A percentile compares a stretch with the other conserved stretches of the same genome.
phyloP scores from a whole-genome alignment of 2,797 vertebrate species.

The Muraenolepis orangiensis region DNA sequence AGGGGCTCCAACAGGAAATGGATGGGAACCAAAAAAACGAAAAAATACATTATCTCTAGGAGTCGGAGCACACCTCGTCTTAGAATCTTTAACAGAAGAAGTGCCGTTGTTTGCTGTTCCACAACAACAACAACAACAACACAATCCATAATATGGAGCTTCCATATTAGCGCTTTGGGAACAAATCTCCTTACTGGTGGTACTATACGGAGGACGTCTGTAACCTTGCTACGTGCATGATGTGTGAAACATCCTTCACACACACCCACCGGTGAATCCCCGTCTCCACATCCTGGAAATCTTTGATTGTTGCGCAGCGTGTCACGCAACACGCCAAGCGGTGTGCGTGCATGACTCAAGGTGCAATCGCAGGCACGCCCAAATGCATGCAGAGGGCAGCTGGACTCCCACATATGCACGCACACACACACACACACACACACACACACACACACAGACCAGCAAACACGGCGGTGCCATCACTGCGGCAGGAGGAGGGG shows the following conservation, averaged over 20 bases:
- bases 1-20: too few species aligned
- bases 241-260: too few species aligned
- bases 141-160: background rate
- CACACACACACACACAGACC: background rate
- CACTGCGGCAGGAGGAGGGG: background rate
- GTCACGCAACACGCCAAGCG: conserved; percentile 18
- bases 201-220: too few species aligned
- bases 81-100: background rate
- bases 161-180: background rate
- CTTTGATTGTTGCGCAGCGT: conserved; percentile 44
- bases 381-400: background rate
- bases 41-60: too few species aligned
- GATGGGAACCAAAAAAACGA: too few species aligned
- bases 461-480: background rate
- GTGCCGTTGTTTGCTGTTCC: background rate
- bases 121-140: background rate
- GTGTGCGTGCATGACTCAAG: background rate
- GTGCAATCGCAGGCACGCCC: background rate
- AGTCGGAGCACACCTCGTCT: too few species aligned
- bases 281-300: conserved; percentile 18
- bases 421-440: background rate
- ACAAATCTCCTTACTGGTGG: background rate
- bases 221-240: too few species aligned
- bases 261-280: conserved; percentile 24
- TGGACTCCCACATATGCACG: background rate